Evolutionary conservation across 2,888 invertebrate species (phyloP).

Genomic region (Ferrisia virgata): DNA sequence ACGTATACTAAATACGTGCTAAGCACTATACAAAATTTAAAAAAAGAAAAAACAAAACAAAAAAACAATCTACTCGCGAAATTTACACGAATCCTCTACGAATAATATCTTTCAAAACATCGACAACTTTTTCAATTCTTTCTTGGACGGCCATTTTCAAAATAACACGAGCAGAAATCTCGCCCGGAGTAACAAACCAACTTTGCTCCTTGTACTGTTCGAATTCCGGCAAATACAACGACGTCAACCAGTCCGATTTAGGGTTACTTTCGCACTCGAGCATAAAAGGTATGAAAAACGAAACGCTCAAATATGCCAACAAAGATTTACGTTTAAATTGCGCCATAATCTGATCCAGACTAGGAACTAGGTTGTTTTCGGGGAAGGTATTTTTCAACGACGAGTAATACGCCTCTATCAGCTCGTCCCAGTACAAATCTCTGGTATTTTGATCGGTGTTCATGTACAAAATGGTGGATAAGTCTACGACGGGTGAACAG

Average conservation of each 20-base stretch:
- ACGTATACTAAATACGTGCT: too few relatives aligned
- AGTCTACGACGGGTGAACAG: constrained; percentile 60
- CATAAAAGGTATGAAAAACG: neutral
- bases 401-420: constrained; percentile 62
- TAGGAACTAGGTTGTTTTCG: neutral
- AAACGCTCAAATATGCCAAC: neutral
- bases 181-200: neutral
- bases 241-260: neutral
- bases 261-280: neutral
- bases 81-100: constrained; percentile 9
- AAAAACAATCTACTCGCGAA: too few relatives aligned
- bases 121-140: neutral
- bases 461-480: constrained; percentile 63
- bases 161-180: neutral
- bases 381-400: constrained; percentile 54
- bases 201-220: neutral
- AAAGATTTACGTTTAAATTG: neutral
- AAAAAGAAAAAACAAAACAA: too few relatives aligned
- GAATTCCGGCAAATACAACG: neutral
- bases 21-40: too few relatives aligned
- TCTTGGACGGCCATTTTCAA: neutral
- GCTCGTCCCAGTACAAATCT: constrained; percentile 59
- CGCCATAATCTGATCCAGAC: neutral
- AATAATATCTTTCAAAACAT: constrained; percentile 11
- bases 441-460: constrained; percentile 63